Conservation (phyloP, 2,888 invertebrate genomes). For the Malthinus seriepunctatus region DNA sequence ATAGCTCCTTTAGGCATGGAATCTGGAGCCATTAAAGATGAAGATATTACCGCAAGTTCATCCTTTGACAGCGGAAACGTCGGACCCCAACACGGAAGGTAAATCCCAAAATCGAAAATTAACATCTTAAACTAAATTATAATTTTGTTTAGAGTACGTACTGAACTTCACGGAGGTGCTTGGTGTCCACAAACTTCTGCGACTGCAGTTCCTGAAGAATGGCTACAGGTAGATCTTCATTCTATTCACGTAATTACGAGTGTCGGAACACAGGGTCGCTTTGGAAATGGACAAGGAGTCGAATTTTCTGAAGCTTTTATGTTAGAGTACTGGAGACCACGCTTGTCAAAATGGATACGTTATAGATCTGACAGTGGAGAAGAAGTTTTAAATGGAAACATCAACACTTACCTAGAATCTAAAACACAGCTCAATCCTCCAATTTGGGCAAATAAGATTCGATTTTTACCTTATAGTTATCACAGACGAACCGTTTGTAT, state of each 20-base stretch:
- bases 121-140: neutral
- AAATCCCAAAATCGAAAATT: slow-evolving; percentile 37
- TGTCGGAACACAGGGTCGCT: slow-evolving; percentile 84
- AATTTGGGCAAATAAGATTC: slow-evolving; percentile 82
- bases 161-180: slow-evolving; percentile 84
- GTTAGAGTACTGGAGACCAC: slow-evolving; percentile 82
- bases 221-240: slow-evolving; percentile 81
- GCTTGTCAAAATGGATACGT: slow-evolving; percentile 79
- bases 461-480: slow-evolving; percentile 83
- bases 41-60: slow-evolving; percentile 82
- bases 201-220: slow-evolving; percentile 75
- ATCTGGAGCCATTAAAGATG: slow-evolving; percentile 77
- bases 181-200: slow-evolving; percentile 90
- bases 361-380: slow-evolving; percentile 71
- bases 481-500: slow-evolving; percentile 87
- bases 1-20: slow-evolving; percentile 85
- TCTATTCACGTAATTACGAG: slow-evolving; percentile 80
- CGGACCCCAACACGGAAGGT: slow-evolving; percentile 87
- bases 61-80: slow-evolving; percentile 84
- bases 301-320: slow-evolving; percentile 85
- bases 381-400: slow-evolving; percentile 82
- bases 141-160: slow-evolving; percentile 68
- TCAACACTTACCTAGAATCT: slow-evolving; percentile 82
- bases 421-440: slow-evolving; percentile 79
- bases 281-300: slow-evolving; percentile 88